Percentiles rank a stretch among this genome's conserved stretches.
Conservation (phyloP, 2,888 invertebrate genomes). For the Pegoplata infirma region DNA sequence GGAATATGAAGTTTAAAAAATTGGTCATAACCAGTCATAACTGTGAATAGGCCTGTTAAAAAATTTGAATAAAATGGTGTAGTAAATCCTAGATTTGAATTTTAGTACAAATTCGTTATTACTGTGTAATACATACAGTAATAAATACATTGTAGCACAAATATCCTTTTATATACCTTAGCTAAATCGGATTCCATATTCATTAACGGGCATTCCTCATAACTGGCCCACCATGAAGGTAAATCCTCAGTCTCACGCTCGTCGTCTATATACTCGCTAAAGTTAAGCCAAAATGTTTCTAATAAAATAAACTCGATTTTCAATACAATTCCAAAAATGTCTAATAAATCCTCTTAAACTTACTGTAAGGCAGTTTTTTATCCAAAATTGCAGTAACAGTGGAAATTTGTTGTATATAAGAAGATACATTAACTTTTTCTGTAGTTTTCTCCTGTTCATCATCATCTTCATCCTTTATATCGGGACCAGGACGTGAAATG, state of each 20-base stretch:
- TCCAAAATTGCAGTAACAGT: background rate
- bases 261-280: conserved; percentile 73
- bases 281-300: conserved; percentile 77
- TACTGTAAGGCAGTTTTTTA: conserved; percentile 45
- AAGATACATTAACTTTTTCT: conserved; percentile 21
- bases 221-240: conserved; percentile 76
- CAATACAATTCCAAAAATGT: too few species aligned
- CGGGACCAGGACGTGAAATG: conserved; percentile 91
- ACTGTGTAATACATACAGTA: conserved; percentile 28
- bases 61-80: too few species aligned
- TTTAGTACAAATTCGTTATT: background rate
- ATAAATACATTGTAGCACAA: background rate
- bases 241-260: conserved; percentile 68
- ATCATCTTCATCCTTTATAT: conserved; percentile 73
- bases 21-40: too few species aligned
- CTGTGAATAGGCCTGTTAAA: too few species aligned
- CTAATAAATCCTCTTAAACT: background rate
- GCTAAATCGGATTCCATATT: conserved; percentile 74
- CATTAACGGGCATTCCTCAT: conserved; percentile 77
- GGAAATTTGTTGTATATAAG: conserved; percentile 12
- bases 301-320: background rate
- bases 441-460: conserved; percentile 49
- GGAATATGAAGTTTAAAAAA: too few species aligned
- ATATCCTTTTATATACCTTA: conserved; percentile 64
- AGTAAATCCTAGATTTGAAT: too few species aligned